These are phyloP conservation scores for Thalassoma bifasciatum DNA, from an alignment of 2,113 vertebrate genomes.

Conservation along the genomic window DNA sequence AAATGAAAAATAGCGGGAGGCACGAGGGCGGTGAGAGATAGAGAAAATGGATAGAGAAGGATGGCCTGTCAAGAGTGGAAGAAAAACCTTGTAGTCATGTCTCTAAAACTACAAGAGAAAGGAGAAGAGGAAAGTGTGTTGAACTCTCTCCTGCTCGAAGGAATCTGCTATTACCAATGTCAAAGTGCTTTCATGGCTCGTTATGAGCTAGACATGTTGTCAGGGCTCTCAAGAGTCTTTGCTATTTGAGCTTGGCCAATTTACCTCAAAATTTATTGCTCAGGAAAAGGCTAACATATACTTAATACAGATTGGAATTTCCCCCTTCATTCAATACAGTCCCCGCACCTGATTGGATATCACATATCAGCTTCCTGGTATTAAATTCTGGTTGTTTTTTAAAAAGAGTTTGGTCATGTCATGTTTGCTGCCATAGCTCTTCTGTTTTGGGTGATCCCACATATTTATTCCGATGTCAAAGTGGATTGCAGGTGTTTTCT, in stretches of 20 bases:
- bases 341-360: slow-evolving; percentile 71
- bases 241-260: slow-evolving; percentile 61
- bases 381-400: slow-evolving; percentile 21
- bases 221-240: slow-evolving; percentile 63
- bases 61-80: slow-evolving; percentile 39
- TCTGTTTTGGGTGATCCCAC: slow-evolving; percentile 24
- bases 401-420: slow-evolving; percentile 20
- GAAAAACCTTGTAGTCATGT: slow-evolving; percentile 24
- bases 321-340: slow-evolving; percentile 64
- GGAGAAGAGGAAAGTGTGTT: slow-evolving; percentile 41
- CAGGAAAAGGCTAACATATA: slow-evolving; percentile 75
- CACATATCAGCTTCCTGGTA: slow-evolving; percentile 44
- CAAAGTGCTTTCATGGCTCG: slow-evolving; percentile 64
- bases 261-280: slow-evolving; percentile 73
- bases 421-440: slow-evolving; percentile 2
- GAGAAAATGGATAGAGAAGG: slow-evolving; percentile 51
- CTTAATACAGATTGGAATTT: slow-evolving; percentile 78
- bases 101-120: slow-evolving; percentile 25
- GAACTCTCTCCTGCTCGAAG: slow-evolving; percentile 45
- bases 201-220: slow-evolving; percentile 73
- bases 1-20: slow-evolving; percentile 61
- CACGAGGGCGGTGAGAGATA: slow-evolving; percentile 46
- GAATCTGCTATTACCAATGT: slow-evolving; percentile 61
- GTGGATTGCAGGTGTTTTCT: slow-evolving; percentile 75
- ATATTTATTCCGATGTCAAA: slow-evolving; percentile 63